phyloP scores from a whole-genome alignment of 2,888 invertebrate genomes.

The Philereme vetulata region DNA sequence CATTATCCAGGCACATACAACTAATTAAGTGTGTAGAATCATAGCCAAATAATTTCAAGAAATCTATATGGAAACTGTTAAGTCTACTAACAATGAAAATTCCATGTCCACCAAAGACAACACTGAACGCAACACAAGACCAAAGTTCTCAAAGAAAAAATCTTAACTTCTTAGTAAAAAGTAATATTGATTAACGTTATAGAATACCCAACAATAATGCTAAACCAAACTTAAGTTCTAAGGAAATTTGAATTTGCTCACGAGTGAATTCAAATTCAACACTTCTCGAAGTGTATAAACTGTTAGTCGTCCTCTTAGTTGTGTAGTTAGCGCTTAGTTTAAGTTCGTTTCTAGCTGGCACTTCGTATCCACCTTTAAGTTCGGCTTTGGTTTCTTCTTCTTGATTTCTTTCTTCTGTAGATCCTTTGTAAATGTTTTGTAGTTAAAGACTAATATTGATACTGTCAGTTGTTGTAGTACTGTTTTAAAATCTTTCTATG shows the following conservation, averaged over 20 bases:
- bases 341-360: constrained; percentile 78
- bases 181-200: not conserved
- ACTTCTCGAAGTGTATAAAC: constrained; percentile 51
- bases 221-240: constrained; percentile 54
- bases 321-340: constrained; percentile 77
- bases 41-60: too few relatives aligned
- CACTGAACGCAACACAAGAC: constrained; percentile 20
- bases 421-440: constrained; percentile 55
- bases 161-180: not conserved
- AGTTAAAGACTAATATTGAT: constrained; percentile 19
- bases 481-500: not conserved
- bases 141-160: constrained; percentile 9
- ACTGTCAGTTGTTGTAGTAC: constrained; percentile 27
- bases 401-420: constrained; percentile 70
- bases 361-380: constrained; percentile 78
- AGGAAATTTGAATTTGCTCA: constrained; percentile 49
- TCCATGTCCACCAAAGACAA: not conserved
- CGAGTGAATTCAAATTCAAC: constrained; percentile 50
- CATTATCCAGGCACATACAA: too few relatives aligned
- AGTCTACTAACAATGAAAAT: not conserved
- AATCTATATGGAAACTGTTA: too few relatives aligned
- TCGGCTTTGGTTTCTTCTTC: constrained; percentile 66
- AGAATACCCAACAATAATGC: constrained; percentile 40
- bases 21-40: too few relatives aligned
- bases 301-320: constrained; percentile 76